Percentiles rank a stretch among this genome's conserved stretches.
phyloP scores from a whole-genome alignment of 30 jellyfish, hydroid and myxozoan species.

The Chironex yamaguchii region DNA sequence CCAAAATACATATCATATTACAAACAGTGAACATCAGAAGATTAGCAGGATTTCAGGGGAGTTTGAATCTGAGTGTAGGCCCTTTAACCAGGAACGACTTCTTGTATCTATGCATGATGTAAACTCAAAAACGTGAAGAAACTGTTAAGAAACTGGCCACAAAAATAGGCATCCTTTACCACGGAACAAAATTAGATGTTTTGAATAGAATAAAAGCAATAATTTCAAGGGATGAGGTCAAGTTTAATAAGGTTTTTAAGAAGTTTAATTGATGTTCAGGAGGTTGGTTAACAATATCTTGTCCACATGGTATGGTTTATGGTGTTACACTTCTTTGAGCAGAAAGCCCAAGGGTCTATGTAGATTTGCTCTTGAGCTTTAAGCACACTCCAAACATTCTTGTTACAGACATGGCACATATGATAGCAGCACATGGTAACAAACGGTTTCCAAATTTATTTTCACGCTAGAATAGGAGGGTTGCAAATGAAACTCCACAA shows the following conservation, averaged over 20 bases:
- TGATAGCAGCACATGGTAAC: constrained; percentile 60
- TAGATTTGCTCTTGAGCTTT: constrained; percentile 34
- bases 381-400: constrained; percentile 52
- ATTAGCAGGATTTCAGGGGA: too few species aligned
- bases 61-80: too few species aligned
- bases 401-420: constrained; percentile 70
- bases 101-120: too few species aligned
- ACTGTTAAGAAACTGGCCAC: too few species aligned
- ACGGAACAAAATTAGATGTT: too few species aligned
- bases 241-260: constrained; percentile 30
- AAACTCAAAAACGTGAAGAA: too few species aligned
- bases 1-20: too few species aligned
- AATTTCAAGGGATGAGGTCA: background rate
- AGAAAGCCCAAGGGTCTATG: constrained; percentile 61
- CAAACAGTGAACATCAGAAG: too few species aligned
- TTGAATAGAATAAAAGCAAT: too few species aligned
- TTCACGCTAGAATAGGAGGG: constrained; percentile 46
- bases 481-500: constrained; percentile 13
- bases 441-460: background rate
- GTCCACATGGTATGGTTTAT: constrained; percentile 63
- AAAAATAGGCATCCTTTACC: too few species aligned
- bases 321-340: constrained; percentile 41
- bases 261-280: constrained; percentile 61
- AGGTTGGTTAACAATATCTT: constrained; percentile 52
- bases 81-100: too few species aligned